Conservation (phyloP, 2,797 vertebrate genomes). For the Zalophus californianus region DNA sequence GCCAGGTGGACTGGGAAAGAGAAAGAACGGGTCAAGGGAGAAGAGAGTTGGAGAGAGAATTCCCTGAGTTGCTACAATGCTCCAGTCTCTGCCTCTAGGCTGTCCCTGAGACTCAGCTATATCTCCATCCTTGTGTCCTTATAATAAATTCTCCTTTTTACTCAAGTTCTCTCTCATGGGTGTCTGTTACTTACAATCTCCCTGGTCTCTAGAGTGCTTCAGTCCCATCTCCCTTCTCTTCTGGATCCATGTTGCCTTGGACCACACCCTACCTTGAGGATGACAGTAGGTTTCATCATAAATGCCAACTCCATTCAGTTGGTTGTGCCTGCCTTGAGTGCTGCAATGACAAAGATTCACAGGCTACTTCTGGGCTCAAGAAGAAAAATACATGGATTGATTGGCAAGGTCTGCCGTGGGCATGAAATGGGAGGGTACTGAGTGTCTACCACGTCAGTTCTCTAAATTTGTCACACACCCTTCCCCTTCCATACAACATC, state of each 20-base stretch:
- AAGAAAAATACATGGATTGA: not conserved
- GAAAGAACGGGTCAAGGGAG: not conserved
- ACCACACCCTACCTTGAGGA: not conserved
- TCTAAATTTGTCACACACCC: not conserved
- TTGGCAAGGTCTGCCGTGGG: not conserved
- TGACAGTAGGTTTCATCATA: not conserved
- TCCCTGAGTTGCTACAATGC: not conserved
- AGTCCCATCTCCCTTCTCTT: not conserved
- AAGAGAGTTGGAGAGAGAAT: not conserved
- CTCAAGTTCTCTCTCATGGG: not conserved
- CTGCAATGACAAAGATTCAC: not conserved
- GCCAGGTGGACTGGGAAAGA: not conserved
- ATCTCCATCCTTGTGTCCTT: not conserved
- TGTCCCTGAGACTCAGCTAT: not conserved
- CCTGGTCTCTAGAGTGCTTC: not conserved
- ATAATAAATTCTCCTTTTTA: not conserved
- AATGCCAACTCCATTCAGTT: not conserved
- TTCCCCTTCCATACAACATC: not conserved
- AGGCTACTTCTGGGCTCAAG: not conserved
- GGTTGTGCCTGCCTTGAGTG: not conserved
- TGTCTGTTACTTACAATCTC: not conserved
- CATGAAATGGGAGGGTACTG: not conserved
- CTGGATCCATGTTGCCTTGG: not conserved
- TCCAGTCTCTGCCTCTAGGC: not conserved
- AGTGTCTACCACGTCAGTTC: not conserved